Conservation (phyloP, 2,113 vertebrate genomes). For the Helogale parvula region DNA sequence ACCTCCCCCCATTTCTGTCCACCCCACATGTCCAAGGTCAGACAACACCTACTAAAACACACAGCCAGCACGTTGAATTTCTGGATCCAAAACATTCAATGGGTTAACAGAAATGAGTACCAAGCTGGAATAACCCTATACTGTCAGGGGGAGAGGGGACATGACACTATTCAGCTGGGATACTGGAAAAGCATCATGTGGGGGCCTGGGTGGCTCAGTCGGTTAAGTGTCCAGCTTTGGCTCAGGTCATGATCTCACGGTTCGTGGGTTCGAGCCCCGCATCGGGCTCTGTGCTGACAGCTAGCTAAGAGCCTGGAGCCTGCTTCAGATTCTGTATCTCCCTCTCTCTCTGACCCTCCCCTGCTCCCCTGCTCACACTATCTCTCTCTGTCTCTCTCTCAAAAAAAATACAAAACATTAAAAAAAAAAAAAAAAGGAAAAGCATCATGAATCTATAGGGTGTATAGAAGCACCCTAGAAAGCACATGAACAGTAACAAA, state of each 20-base stretch:
- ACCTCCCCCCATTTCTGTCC: neutral
- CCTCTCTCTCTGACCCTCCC: too few relatives aligned
- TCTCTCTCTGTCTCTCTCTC: too few relatives aligned
- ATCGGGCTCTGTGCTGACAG: too few relatives aligned
- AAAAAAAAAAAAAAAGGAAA: neutral
- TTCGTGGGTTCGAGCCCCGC: too few relatives aligned
- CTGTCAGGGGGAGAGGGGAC: neutral
- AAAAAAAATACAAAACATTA: too few relatives aligned
- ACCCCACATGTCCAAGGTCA: neutral
- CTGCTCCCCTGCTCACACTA: too few relatives aligned
- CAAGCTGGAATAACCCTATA: neutral
- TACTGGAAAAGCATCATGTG: neutral
- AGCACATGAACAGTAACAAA: neutral
- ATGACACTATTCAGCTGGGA: neutral
- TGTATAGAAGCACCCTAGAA: neutral
- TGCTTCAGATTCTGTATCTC: too few relatives aligned
- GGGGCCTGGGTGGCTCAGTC: too few relatives aligned
- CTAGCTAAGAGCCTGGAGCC: too few relatives aligned
- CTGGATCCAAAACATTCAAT: neutral
- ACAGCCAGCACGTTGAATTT: neutral
- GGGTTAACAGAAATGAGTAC: neutral
- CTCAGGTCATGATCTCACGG: too few relatives aligned
- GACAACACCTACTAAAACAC: neutral
- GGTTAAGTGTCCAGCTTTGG: too few relatives aligned
- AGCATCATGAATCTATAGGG: neutral